Evolutionary conservation across 2,797 vertebrate genomes (phyloP).

Genomic region (Spinus pinus): DNA sequence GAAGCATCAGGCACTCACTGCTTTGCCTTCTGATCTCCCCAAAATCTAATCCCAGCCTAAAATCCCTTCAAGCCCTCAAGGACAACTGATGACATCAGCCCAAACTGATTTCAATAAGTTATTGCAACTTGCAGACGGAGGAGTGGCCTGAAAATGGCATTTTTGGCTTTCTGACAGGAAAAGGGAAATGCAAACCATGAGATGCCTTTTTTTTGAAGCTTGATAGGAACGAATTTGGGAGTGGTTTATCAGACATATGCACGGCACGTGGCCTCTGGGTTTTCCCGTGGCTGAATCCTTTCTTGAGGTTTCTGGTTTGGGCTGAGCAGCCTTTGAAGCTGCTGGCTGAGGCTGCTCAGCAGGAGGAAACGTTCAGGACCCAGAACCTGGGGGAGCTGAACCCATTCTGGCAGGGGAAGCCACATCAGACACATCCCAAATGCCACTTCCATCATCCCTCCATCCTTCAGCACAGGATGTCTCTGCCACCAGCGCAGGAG

Average conservation of each 20-base stretch:
- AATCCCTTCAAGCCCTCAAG: not conserved
- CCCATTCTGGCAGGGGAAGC: not conserved
- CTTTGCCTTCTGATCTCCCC: not conserved
- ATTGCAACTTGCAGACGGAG: rapidly evolving
- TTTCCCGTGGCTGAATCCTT: not conserved
- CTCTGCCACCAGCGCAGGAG: not conserved
- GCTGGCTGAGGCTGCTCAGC: slow-evolving; percentile 11
- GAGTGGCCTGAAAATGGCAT: not conserved
- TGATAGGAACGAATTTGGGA: not conserved
- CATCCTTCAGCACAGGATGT: not conserved
- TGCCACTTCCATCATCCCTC: not conserved
- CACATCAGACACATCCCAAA: slow-evolving; percentile 42
- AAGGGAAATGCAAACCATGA: not conserved
- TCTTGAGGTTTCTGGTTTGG: not conserved
- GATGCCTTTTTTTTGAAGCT: not conserved
- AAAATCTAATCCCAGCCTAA: not conserved
- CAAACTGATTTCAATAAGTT: not conserved
- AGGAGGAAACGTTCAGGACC: not conserved
- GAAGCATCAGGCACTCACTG: rapidly evolving
- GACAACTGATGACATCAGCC: rapidly evolving
- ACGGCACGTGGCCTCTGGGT: not conserved
- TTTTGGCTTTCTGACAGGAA: not conserved
- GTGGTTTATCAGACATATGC: slow-evolving; percentile 29
- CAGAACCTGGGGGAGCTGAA: not conserved
- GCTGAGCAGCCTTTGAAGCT: slow-evolving; percentile 37